Evolutionary conservation across 2,113 vertebrate genomes (phyloP), one percentile per base, ranked within the genome.

Genomic region (Myrmecophaga tridactyla): DNA sequence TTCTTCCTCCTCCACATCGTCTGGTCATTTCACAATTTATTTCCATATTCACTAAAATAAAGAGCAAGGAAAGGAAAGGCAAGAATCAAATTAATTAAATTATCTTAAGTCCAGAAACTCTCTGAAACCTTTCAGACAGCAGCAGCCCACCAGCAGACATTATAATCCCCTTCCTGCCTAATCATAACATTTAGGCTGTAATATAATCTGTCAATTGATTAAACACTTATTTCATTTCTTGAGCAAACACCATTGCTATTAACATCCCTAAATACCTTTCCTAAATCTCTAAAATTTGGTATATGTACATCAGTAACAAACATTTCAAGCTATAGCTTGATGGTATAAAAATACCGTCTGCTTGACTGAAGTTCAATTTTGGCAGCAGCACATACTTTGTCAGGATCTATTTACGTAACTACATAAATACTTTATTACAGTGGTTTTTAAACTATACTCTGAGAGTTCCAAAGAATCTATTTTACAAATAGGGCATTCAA

Each of bases 81-180:
- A 93, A 80, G 63, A 87, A 70, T 34, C 48, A 80, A 76, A 76
- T 41, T 39, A 80, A 29, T 70, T 67, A 94, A 78, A 70, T 91
- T 77, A 91, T 92, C 58, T 70, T 77, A 72, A 76, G 51, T 83
- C 23, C 20, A 34, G 77, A 43, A 41, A 60, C 25, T 92, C 77
- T 80, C 60, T 58, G 67, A 76, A 92, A 87, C 18, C 34, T 29
- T 62, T 70, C 41, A 46, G 53, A n/a, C 34, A 85, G 62, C 12
- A 89, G 29, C 36, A 75, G 78, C 29, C 89, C 80, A 80, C 14
- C 48, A 43, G 18, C 41, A 58, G 43, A 1, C 0, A 56, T 34
- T 65, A 75, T 41, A n/a, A n/a, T 67, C 36, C 36, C 23, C n/a
- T 75, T 76, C 75, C 53, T 78, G 48, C 69, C 39, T 67, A 39